These are phyloP conservation scores for Nomia melanderi DNA, from an alignment of 1,140 invertebrate genomes.

Conservation along the genomic window DNA sequence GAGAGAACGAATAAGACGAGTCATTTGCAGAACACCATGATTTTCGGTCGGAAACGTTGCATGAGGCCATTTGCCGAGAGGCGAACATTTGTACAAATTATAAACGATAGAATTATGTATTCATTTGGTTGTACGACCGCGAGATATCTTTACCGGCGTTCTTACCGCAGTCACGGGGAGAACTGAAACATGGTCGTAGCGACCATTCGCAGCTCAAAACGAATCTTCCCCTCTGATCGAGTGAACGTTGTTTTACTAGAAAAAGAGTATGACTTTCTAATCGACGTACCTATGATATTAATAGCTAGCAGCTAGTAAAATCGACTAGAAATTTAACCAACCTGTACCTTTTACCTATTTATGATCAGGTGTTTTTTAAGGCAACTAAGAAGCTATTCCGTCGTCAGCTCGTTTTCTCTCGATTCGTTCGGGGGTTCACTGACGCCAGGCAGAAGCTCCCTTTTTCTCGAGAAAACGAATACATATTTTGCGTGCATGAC, in stretches of 20 bases:
- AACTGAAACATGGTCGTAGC: neutral
- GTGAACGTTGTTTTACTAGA: no score
- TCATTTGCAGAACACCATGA: no score
- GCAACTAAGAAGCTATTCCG: neutral
- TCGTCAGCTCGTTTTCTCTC: conserved; percentile 31
- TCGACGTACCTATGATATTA: conserved; percentile 30
- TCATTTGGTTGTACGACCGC: neutral
- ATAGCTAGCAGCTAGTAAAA: conserved; percentile 30
- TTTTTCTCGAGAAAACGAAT: conserved; percentile 21
- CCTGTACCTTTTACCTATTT: neutral
- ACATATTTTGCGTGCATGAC: conserved; percentile 39
- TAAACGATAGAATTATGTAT: conserved; percentile 2
- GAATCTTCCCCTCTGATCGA: neutral
- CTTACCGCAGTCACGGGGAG: neutral
- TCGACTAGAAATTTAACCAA: conserved; percentile 1
- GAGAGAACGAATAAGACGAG: conserved; percentile 22
- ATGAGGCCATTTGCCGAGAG: neutral
- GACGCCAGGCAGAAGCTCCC: conserved; percentile 10
- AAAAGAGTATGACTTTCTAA: neutral
- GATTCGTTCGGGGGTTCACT: conserved; percentile 14
- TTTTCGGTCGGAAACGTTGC: neutral
- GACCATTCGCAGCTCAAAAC: conserved; percentile 32
- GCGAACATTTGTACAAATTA: conserved; percentile 9
- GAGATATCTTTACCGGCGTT: neutral
- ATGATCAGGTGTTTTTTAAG: neutral